A percentile compares a stretch with the other conserved stretches of the same genome.
Conservation (phyloP, 1,140 invertebrate genomes). For the Catajapyx aquilonaris region DNA sequence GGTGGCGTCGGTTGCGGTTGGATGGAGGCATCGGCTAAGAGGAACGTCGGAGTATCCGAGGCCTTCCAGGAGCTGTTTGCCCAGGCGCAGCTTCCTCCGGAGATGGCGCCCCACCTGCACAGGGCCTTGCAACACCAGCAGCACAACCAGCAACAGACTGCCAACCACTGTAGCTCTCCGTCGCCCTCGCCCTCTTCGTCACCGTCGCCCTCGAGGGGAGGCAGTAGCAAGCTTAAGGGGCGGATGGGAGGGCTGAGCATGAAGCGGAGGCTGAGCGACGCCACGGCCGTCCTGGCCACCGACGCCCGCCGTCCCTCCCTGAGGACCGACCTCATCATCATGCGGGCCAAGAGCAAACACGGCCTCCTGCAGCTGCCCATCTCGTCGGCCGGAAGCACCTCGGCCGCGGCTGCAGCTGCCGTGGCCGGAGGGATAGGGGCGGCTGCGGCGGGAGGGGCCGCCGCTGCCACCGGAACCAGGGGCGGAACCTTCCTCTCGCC, state of each 20-base stretch:
- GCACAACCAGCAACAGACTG: conserved; percentile 38
- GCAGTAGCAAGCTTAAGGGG: conserved; percentile 30
- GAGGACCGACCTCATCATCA: conserved; percentile 61
- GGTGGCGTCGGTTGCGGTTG: too few species aligned
- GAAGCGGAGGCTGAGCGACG: conserved; percentile 53
- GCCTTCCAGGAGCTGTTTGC: conserved; percentile 60
- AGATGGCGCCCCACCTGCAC: conserved; percentile 75
- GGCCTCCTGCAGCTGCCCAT: too few species aligned
- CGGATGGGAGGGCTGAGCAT: conserved; percentile 56
- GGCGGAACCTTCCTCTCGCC: too few species aligned
- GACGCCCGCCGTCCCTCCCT: conserved; percentile 64
- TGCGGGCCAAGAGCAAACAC: conserved; percentile 63
- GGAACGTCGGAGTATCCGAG: conserved; percentile 54
- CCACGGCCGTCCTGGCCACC: conserved; percentile 61
- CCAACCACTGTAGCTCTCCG: conserved; percentile 40
- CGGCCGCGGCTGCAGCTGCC: too few species aligned
- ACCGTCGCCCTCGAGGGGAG: too few species aligned
- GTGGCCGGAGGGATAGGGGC: too few species aligned
- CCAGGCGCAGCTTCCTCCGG: conserved; percentile 52
- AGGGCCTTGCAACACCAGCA: conserved; percentile 27
- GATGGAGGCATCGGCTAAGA: conserved; percentile 58
- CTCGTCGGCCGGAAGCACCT: too few species aligned
- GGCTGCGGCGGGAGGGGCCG: too few species aligned
- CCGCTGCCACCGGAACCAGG: too few species aligned
- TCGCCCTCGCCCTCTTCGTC: conserved; percentile 33